These are phyloP conservation scores for Dendrocopos noguchii DNA, from an alignment of 2,113 vertebrate genomes.

Conservation along the genomic window DNA sequence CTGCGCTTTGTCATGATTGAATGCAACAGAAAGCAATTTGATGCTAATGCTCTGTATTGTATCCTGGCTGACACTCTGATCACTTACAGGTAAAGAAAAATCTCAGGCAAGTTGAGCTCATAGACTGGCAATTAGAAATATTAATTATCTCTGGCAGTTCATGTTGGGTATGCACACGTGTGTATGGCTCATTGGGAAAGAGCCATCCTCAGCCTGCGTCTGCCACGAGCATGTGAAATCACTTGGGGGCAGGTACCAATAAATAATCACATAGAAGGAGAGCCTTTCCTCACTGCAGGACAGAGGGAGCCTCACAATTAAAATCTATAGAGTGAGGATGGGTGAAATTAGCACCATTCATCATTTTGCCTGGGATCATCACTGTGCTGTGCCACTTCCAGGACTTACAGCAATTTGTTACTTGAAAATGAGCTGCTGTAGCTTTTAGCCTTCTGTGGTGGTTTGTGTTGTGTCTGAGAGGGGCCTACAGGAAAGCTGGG, in stretches of 20 bases:
- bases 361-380: constrained; percentile 6
- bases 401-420: constrained; percentile 20
- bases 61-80: not conserved
- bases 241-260: not conserved
- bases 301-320: not conserved
- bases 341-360: not conserved
- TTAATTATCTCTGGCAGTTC: not conserved
- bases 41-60: not conserved
- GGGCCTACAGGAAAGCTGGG: not conserved
- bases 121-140: not conserved
- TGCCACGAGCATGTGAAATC: not conserved
- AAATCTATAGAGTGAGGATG: not conserved
- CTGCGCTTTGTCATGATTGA: constrained; percentile 8
- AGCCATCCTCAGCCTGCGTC: not conserved
- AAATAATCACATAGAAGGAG: not conserved
- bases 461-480: too few species aligned
- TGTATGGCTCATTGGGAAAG: not conserved
- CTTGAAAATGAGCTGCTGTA: not conserved
- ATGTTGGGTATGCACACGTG: not conserved
- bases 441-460: not conserved
- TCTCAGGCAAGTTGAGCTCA: not conserved
- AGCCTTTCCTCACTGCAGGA: not conserved
- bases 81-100: not conserved
- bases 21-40: not conserved
- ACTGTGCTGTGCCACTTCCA: not conserved